Evolutionary conservation across 1,140 invertebrate species (phyloP).

Genomic region (Akabosia matsudoensis): DNA sequence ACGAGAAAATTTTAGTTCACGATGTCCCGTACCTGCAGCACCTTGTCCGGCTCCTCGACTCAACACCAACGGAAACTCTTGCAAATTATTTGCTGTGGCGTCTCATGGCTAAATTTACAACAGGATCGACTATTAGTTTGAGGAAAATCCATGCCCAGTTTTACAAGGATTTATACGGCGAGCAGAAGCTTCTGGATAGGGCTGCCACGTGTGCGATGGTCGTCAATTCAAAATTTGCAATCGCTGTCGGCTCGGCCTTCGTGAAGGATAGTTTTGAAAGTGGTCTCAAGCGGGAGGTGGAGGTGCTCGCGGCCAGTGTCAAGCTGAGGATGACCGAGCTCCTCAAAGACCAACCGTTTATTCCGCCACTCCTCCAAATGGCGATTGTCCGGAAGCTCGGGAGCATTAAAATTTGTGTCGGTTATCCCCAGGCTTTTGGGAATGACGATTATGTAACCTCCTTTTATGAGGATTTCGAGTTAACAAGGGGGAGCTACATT

Average conservation of each 20-base stretch:
- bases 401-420: slow-evolving; percentile 22
- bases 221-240: slow-evolving; percentile 29
- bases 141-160: slow-evolving; percentile 22
- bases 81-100: slow-evolving; percentile 9
- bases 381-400: slow-evolving; percentile 1
- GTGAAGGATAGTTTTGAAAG: slow-evolving; percentile 16
- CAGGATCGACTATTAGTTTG: slow-evolving; percentile 26
- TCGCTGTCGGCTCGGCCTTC: slow-evolving; percentile 26
- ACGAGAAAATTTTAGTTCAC: background rate
- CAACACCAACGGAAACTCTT: background rate
- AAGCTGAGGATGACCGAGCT: slow-evolving; percentile 19
- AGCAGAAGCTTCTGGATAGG: background rate
- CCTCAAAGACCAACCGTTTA: background rate
- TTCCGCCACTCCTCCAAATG: slow-evolving; percentile 8
- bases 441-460: slow-evolving; percentile 4
- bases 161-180: slow-evolving; percentile 30
- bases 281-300: slow-evolving; percentile 26
- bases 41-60: background rate
- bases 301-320: slow-evolving; percentile 13
- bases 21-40: background rate
- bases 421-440: slow-evolving; percentile 21
- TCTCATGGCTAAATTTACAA: background rate
- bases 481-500: slow-evolving; percentile 2
- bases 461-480: slow-evolving; percentile 27
- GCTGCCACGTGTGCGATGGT: slow-evolving; percentile 26